Evolutionary conservation across 2,797 vertebrate species (phyloP).

Genomic region (Cryptoprocta ferox): DNA sequence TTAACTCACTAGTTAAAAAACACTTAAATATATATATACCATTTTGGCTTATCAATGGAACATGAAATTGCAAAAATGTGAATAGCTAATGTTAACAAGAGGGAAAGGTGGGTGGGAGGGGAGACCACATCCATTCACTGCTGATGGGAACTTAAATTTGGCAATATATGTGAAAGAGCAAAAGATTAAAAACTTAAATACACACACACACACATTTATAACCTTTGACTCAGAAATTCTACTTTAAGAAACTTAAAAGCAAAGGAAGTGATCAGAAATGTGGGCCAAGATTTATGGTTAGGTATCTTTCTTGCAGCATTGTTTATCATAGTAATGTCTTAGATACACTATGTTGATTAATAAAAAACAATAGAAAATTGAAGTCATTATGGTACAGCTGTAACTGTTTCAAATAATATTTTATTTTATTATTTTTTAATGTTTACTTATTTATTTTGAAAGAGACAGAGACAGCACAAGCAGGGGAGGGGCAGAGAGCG

Average conservation of each 20-base stretch:
- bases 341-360: not conserved
- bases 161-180: not conserved
- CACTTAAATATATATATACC: not conserved
- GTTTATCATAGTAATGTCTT: not conserved
- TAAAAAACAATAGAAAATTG: not conserved
- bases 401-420: not conserved
- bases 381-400: not conserved
- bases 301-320: not conserved
- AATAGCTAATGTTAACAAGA: not conserved
- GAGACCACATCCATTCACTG: not conserved
- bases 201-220: not conserved
- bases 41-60: not conserved
- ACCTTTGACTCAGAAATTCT: conserved; percentile 16
- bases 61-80: conserved; percentile 7
- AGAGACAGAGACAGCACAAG: too few species aligned
- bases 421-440: not conserved
- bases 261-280: not conserved
- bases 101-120: not conserved
- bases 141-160: not conserved
- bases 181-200: not conserved
- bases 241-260: conserved; percentile 21
- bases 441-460: too few species aligned
- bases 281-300: not conserved
- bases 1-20: not conserved
- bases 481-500: too few species aligned